Base-by-base conservation (phyloP, 2,113 vertebrate genomes). In the Albula goreensis region DNA sequence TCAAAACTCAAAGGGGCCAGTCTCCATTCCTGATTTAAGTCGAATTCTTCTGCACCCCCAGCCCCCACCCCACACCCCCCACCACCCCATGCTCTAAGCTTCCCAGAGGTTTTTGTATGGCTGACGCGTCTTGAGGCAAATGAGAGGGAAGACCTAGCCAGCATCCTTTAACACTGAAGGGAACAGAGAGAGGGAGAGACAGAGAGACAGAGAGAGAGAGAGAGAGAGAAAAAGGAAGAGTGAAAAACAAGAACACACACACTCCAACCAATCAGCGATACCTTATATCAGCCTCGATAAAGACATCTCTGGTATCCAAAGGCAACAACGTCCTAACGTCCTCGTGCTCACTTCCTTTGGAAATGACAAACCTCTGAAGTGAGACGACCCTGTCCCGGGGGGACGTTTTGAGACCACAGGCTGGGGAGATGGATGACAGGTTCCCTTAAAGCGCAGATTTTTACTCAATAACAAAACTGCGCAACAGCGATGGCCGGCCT, bases 41-140 rank as follows among this genome's bases (percentile, higher is more conserved):
- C 80, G 80, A 91, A 94, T 92, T 92, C 91, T 88, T 87, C 88
- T 89, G 8, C 60, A 15, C 22, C 60, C 4, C 17, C 17, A 22
- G n/a, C n/a, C n/a, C n/a, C 31, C 31, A 41, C 31, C 31, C 31
- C 31, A 41, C 31, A 41, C 31, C 31, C 31, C 31, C 31, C 31
- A 41, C 31, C 31, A 41, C 85, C 89, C 79, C 82, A 88, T n/a
- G 87, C 89, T 89, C 89, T 86, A 83, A 85, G 88, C 90, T 90
- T 92, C 91, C 90, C 89, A 84, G 89, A 92, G 89, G 89, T 91
- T 91, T 91, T 89, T 89, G 88, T 86, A 89, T 51, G 66, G 88
- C 86, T 91, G 84, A 92, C 88, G 90, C 86, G 90, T 89, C 81
- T 89, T 19, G 87, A 89, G 91, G 90, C 57, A 3, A 85, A 48